Base-by-base conservation (phyloP, 2,113 vertebrate genomes). In the Bucco capensis region DNA sequence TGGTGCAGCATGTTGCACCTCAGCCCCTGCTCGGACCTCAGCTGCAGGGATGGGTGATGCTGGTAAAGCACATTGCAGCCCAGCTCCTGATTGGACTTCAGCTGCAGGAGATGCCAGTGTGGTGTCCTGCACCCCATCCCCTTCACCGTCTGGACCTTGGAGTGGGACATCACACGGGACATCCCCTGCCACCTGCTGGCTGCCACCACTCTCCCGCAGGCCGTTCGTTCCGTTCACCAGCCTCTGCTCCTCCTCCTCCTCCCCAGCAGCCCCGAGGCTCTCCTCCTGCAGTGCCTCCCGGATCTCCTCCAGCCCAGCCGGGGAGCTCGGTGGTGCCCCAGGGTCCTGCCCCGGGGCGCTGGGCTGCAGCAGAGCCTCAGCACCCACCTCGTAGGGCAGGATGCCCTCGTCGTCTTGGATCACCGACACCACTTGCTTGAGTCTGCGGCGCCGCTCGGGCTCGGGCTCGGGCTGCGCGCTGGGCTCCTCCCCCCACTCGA, bases 361-460 rank as follows among this genome's bases (percentile, higher is more conserved):
- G 9, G 98, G 98, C 75, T 97, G 97, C 9, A 97, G 97, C 19
- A 98, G 96, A 1, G 88, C 97, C 70, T 98, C 98, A 2, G 97
- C 44, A 5, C 96, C 97, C 12, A 97, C 97, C 88, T 98, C 98
- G 0, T 98, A 98, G 30, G 98, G 95, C 90, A 98, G 92, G 3
- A 69, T 71, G 2, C 93, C 96, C 21, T 98, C 92, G 2, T 98
- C 98, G 0, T 99, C 98, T 47, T 98, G 98, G 96, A 99, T 98
- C 96, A 99, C 98, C 0, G 99, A 99, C 92, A 99, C 98, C 89
- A 99, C 98, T 93, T 99, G 99, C 93, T 96, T 98, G 79, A 95
- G 97, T 23, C 99, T 97, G 88, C 96, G 98, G 56, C 96, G 98
- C 64, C 96, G 96, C 6, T 97, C 97, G 0, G 81, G 38, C 1